Conservation (phyloP, 2,113 vertebrate species). For the Cervus canadensis region DNA sequence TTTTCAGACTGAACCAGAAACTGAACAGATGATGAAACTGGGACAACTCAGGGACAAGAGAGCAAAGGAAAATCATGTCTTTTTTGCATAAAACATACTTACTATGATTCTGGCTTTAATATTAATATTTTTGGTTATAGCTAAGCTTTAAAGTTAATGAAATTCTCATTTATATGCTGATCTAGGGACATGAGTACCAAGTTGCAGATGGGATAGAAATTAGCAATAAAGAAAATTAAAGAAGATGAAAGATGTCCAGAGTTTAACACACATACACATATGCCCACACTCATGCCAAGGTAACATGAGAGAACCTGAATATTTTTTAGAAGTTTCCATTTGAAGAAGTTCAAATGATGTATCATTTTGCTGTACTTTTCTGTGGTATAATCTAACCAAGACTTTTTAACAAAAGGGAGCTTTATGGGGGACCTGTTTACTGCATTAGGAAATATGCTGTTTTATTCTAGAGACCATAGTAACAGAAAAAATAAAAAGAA, state of each 20-base stretch:
- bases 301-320: neutral
- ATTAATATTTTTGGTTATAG: constrained; percentile 65
- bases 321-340: neutral
- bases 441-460: neutral
- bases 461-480: constrained; percentile 33
- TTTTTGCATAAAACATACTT: constrained; percentile 63
- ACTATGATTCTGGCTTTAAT: constrained; percentile 64
- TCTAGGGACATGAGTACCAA: constrained; percentile 35
- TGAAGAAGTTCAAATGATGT: neutral
- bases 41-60: constrained; percentile 57
- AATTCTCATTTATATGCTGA: constrained; percentile 68
- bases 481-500: constrained; percentile 16
- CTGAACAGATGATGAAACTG: constrained; percentile 61
- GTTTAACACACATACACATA: neutral
- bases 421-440: constrained; percentile 41
- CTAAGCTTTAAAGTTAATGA: constrained; percentile 76
- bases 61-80: constrained; percentile 53
- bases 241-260: neutral
- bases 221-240: constrained; percentile 45
- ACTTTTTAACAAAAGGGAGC: neutral
- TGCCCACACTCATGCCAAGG: neutral
- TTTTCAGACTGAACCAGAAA: constrained; percentile 17
- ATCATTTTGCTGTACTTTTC: neutral
- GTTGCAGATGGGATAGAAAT: constrained; percentile 32
- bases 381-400: neutral